Base-by-base conservation (phyloP, 1,140 invertebrate genomes). In the Drosophila quadrilineata region DNA sequence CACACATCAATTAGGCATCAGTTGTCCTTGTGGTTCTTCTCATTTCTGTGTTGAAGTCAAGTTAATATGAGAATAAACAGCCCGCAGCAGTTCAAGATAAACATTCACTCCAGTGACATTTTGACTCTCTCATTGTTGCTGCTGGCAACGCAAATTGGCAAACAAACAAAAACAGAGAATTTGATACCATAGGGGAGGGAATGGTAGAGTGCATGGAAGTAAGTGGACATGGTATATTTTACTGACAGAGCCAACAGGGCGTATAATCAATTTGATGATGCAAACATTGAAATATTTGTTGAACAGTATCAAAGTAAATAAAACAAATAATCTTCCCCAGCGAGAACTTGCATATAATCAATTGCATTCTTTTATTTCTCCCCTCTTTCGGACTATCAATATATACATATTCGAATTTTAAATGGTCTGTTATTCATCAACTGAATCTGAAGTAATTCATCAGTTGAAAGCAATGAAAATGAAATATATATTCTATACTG, bases 1-100 rank as follows among this genome's bases (percentile, higher is more conserved):
- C 36, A 65, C 62, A 59, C 62, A 65, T 65, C 45, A 50, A 65
- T 65, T 64, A 64, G 53, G 14, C 53, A 49, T 50, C 40, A 41
- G 45, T 6, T 40, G 22, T 6, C 12, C 10, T 22, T 56, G 12
- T 19, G 31, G 6, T 24, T 31, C 28, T 56, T 40, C 33, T 28
- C 21, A 1, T 19, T 38, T 12, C 17, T 50, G 38, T 21, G 31
- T 38, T 63, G 1, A 57, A 49, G 26, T 26, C 26, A 57, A 58
- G 53, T 49, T 33, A 49, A 58, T 10, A 58, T 64, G 10, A 14
- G 33, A 35, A 21, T 43, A 64, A 57, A 58, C 26, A 58, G 43
- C 60, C 60, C 35, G 53, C 60, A 64, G 53, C 36, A 64, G 26
- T 40, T 48, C 12, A 49, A 24, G 35, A 57, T 49, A 49, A 64